Conservation (phyloP, 2,797 vertebrate species). For the Oophaga sylvatica region DNA sequence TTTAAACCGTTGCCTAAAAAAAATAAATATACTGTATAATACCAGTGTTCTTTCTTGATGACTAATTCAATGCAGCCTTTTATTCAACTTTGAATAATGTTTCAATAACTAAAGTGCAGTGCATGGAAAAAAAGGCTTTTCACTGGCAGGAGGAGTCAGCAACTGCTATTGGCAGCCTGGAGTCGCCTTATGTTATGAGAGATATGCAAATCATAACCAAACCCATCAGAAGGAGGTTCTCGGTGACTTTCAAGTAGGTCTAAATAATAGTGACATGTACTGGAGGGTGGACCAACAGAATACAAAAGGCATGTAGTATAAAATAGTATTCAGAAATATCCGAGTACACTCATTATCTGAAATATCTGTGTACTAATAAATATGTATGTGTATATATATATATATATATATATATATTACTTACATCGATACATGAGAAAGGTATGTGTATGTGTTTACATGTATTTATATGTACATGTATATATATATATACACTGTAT, state of each 20-base stretch:
- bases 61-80: conserved; percentile 20
- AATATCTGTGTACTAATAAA: too few relatives aligned
- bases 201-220: conserved; percentile 57
- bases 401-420: too few relatives aligned
- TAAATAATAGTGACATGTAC: conserved; percentile 3
- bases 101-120: conserved; percentile 28
- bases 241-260: neutral
- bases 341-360: too few relatives aligned
- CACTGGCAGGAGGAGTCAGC: conserved; percentile 47
- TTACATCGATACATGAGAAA: too few relatives aligned
- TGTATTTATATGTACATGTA: too few relatives aligned
- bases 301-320: too few relatives aligned
- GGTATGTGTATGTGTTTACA: too few relatives aligned
- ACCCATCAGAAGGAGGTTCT: conserved; percentile 55
- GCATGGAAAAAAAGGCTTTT: conserved; percentile 14
- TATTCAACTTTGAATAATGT: conserved; percentile 43
- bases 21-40: conserved; percentile 6
- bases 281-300: neutral
- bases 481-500: too few relatives aligned
- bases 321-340: too few relatives aligned
- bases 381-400: too few relatives aligned
- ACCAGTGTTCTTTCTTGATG: neutral
- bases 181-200: conserved; percentile 57
- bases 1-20: conserved; percentile 8
- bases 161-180: conserved; percentile 45